Evolutionary conservation across 2,797 vertebrate species (phyloP).

Genomic region (Mareca penelope): DNA sequence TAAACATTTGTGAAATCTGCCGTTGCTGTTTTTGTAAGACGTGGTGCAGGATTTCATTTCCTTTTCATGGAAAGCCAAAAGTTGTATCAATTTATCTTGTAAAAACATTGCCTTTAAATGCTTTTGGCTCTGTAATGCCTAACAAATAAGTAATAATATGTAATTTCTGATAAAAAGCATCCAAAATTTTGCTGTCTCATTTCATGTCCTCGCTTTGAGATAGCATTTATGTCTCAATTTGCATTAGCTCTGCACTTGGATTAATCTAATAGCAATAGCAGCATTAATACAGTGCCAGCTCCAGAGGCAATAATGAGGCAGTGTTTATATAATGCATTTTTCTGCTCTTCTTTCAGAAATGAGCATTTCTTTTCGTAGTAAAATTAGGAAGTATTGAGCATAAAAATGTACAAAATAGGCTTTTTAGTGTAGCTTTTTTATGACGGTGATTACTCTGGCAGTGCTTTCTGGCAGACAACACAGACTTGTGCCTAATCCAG

Average conservation of each 20-base stretch:
- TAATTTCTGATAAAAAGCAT: slow-evolving; percentile 8
- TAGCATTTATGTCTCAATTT: slow-evolving; percentile 40
- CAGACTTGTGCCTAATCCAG: slow-evolving; percentile 85
- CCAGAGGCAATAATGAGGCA: slow-evolving; percentile 1
- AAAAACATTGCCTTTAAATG: neutral
- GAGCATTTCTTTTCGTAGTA: neutral
- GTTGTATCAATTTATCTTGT: neutral
- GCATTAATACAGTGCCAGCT: slow-evolving; percentile 27
- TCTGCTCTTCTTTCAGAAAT: slow-evolving; percentile 17
- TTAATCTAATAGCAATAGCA: slow-evolving; percentile 45
- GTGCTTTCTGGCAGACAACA: slow-evolving; percentile 64
- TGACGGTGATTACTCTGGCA: slow-evolving; percentile 11
- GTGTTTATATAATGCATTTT: slow-evolving; percentile 26
- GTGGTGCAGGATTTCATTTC: neutral
- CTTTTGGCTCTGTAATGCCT: slow-evolving; percentile 12
- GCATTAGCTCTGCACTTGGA: slow-evolving; percentile 39
- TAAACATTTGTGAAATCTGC: neutral
- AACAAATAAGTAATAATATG: neutral
- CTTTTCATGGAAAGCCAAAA: slow-evolving; percentile 8
- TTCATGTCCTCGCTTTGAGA: slow-evolving; percentile 33
- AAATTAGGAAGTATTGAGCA: slow-evolving; percentile 18
- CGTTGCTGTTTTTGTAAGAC: neutral
- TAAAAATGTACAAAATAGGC: neutral
- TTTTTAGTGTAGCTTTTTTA: neutral
- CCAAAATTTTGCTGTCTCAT: neutral